These are phyloP conservation scores for Andrena fulva DNA, from an alignment of 2,888 invertebrate genomes.

Conservation along the genomic window DNA sequence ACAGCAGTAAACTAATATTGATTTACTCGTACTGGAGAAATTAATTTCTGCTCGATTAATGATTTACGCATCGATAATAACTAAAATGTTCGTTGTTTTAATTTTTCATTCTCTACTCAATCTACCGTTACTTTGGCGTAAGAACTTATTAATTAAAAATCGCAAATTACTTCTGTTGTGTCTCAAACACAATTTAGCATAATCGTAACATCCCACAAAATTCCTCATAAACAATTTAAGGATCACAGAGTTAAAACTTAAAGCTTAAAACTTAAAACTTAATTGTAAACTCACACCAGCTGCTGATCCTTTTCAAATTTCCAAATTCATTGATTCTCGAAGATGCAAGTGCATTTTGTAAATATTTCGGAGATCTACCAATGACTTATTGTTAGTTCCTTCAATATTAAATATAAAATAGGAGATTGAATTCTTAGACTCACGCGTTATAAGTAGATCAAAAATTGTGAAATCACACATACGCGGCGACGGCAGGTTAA, in stretches of 20 bases:
- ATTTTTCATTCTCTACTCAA: neutral
- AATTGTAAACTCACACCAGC: too few relatives aligned
- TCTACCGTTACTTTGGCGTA: neutral
- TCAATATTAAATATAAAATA: too few relatives aligned
- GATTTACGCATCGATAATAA: neutral
- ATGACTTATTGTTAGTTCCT: too few relatives aligned
- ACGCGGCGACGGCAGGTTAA: too few relatives aligned
- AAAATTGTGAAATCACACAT: too few relatives aligned
- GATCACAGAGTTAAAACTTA: neutral
- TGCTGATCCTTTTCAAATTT: too few relatives aligned
- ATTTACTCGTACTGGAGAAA: neutral
- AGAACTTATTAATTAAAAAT: neutral
- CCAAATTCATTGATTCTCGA: too few relatives aligned
- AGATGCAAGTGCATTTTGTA: too few relatives aligned
- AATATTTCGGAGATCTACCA: too few relatives aligned
- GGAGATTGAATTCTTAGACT: too few relatives aligned
- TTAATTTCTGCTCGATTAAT: neutral
- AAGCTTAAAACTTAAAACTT: neutral
- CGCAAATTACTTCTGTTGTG: too few relatives aligned
- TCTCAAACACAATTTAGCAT: neutral
- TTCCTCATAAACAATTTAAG: neutral
- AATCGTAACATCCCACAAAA: neutral
- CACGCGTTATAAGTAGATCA: too few relatives aligned
- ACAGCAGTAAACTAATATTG: neutral
- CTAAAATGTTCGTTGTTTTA: neutral